phyloP scores from a whole-genome alignment of 1,140 invertebrate species.

The Aradophagus sp. region DNA sequence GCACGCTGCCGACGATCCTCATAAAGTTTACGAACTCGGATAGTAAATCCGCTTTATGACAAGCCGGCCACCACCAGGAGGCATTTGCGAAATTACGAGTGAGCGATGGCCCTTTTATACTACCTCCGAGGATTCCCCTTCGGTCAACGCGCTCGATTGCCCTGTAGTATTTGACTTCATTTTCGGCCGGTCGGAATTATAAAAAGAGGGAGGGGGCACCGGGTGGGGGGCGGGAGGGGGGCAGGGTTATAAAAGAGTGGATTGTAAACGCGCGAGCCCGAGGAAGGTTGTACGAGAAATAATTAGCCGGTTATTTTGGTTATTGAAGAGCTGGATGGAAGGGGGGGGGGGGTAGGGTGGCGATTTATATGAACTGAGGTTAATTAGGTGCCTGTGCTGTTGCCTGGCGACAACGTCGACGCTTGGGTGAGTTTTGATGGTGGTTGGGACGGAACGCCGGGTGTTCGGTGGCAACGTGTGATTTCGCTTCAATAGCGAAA shows the following conservation, averaged over 20 bases:
- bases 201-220: constrained; percentile 41
- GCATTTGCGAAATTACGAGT: constrained; percentile 67
- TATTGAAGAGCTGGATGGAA: constrained; percentile 4
- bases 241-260: constrained; percentile 40
- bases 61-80: constrained; percentile 65
- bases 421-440: too few species aligned
- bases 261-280: constrained; percentile 29
- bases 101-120: constrained; percentile 65
- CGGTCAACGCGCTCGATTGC: constrained; percentile 52
- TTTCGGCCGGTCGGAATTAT: constrained; percentile 42
- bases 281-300: constrained; percentile 17
- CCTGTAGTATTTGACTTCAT: constrained; percentile 47
- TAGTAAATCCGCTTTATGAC: constrained; percentile 70
- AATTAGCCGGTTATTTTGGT: constrained; percentile 47
- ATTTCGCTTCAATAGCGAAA: too few species aligned
- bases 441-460: too few species aligned
- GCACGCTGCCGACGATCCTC: constrained; percentile 66
- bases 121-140: constrained; percentile 44
- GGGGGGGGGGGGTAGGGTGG: too few species aligned
- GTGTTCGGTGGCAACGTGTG: too few species aligned
- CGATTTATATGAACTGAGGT: constrained; percentile 32
- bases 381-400: constrained; percentile 19
- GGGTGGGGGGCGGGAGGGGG: constrained; percentile 5
- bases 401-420: constrained; percentile 5
- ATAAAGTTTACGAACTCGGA: constrained; percentile 67